Percentiles rank a stretch among this genome's conserved stretches.
phyloP scores from a whole-genome alignment of 1,140 invertebrate genomes.

The Pseudoatta argentina region DNA sequence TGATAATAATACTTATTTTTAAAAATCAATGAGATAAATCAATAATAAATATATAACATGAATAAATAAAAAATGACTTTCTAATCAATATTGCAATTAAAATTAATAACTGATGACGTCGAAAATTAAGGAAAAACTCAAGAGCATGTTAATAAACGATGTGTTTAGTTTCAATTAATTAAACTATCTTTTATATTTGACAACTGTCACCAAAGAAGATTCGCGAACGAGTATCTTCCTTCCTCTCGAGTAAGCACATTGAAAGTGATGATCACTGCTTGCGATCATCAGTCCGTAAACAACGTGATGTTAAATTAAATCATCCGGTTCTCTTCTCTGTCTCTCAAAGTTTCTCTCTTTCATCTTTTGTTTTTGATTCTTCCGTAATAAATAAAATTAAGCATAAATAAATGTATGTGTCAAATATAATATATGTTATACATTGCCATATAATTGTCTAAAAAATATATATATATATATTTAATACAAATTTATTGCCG shows the following conservation, averaged over 20 bases:
- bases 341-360: background rate
- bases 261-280: conserved; percentile 44
- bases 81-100: background rate
- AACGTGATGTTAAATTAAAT: conserved; percentile 52
- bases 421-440: conserved; percentile 7
- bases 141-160: background rate
- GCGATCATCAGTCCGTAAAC: conserved; percentile 55
- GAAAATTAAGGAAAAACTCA: background rate
- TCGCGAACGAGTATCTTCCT: conserved; percentile 31
- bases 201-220: background rate
- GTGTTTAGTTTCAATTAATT: background rate
- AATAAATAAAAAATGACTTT: background rate
- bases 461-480: background rate
- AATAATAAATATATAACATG: background rate
- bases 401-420: background rate
- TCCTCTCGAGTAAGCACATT: conserved; percentile 47
- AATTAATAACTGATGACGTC: background rate
- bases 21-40: background rate
- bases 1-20: too few species aligned
- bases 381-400: background rate
- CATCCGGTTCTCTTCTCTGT: background rate
- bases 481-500: background rate
- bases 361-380: background rate
- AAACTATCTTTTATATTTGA: background rate
- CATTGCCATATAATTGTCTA: background rate